Base-by-base conservation (phyloP, 2,888 invertebrate species). In the Athrips mouffetella region DNA sequence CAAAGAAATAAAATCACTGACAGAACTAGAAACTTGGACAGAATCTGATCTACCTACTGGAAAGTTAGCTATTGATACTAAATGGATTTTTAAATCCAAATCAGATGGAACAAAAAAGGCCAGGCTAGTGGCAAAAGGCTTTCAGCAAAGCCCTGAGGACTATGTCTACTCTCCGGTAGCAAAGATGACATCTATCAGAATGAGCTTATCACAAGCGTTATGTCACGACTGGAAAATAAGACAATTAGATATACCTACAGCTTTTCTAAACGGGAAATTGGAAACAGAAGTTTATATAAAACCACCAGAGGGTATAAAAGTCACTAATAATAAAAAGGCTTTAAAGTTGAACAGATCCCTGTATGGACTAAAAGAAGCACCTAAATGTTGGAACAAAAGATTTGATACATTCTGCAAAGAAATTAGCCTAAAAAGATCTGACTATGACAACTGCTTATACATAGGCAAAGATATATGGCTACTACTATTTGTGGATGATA, bases 31-130 rank as follows among this genome's bases (percentile, higher is more conserved):
- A 29, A 44, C 44, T 16, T 48, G 37, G 48, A 11, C 11, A 29
- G 41, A 23, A 37, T 30, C 13, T 15, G 10, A 31, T 20, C 18
- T 48, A 37, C 48, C 48, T 37, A n/a, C 15, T 13, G 37, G 42
- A 15, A 2, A 8, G 2, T 44, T 44, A 25, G 37, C 44, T 13
- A 48, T 48, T 8, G 48, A 48, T 13, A 48, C 48, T 1, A 48
- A 31, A 16, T 42, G 42, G 42, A 11, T 42, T 5, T 42, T 42
- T 16, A n/a, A 16, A 27, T 13, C 25, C 6, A 42, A 42, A 29
- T 6, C 11, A 8, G 31, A 11, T 31, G 31, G 11, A 5, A 31
- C n/a, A n/a, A n/a, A n/a, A n/a, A 31, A 31, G 11, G 31, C 31
- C 4, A 6, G 31, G 3, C 11, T 31, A 4, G 8, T 31, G n/a